These are phyloP conservation scores for Rhinoderma darwinii DNA, from an alignment of 2,113 vertebrate species.

Conservation along the genomic window DNA sequence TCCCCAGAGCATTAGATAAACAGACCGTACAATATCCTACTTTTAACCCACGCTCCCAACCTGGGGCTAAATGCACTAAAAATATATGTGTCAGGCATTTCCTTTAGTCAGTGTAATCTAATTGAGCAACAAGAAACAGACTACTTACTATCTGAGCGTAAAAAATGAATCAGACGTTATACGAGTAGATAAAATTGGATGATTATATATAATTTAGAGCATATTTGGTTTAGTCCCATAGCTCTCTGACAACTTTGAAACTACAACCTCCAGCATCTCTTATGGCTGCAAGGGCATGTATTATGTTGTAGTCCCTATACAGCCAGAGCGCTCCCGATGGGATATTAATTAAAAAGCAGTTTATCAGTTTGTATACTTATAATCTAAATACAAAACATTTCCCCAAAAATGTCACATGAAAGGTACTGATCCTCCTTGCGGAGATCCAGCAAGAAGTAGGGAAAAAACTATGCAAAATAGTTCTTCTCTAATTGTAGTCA, in stretches of 20 bases:
- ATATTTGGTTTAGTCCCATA: background rate
- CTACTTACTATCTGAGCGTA: background rate
- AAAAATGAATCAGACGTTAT: background rate
- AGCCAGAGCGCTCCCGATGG: no score
- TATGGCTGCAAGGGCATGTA: background rate
- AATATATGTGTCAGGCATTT: constrained; percentile 44
- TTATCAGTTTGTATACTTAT: no score
- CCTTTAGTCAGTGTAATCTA: constrained; percentile 10
- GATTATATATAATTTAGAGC: background rate
- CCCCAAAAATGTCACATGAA: no score
- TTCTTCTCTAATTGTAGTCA: no score
- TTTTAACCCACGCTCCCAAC: constrained; percentile 20
- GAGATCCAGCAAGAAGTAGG: no score
- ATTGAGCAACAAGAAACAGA: constrained; percentile 7
- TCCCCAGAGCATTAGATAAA: constrained; percentile 33
- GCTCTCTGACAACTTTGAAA: background rate
- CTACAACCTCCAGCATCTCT: background rate
- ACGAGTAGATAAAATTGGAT: no score
- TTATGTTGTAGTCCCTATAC: background rate
- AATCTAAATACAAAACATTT: no score
- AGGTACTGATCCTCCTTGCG: no score
- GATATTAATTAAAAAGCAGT: no score
- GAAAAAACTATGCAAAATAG: no score
- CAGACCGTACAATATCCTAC: constrained; percentile 29
- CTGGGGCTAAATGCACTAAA: constrained; percentile 40